These are phyloP conservation scores for Syndactyla subalaris DNA, from an alignment of 2,797 vertebrate genomes.

Conservation along the genomic window DNA sequence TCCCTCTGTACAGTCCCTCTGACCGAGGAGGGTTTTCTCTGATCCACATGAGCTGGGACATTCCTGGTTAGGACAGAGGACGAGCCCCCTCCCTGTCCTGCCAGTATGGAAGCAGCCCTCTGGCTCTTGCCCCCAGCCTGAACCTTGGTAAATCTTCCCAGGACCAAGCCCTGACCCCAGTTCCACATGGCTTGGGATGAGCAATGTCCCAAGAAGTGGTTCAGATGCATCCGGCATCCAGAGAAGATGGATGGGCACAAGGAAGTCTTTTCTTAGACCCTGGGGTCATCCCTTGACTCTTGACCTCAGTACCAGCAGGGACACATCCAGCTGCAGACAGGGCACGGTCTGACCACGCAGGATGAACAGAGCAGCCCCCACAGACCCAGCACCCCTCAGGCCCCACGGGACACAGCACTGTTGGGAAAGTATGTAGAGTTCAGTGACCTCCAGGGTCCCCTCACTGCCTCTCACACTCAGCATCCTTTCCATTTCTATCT, in stretches of 20 bases:
- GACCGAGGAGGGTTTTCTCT: neutral
- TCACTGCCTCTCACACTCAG: neutral
- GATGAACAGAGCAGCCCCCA: neutral
- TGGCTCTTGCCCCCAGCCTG: neutral
- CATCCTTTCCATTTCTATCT: neutral
- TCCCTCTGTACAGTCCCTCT: neutral
- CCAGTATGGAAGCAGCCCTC: neutral
- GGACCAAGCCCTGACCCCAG: neutral
- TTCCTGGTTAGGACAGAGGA: neutral
- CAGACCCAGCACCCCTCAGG: neutral
- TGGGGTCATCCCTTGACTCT: neutral
- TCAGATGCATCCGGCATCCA: neutral
- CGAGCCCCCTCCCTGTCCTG: neutral
- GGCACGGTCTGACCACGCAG: fast-evolving
- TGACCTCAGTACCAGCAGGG: neutral
- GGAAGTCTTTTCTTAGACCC: neutral
- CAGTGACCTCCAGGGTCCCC: neutral
- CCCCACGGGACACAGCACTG: neutral
- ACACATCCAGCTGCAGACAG: neutral
- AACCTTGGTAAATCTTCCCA: neutral
- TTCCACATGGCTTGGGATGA: fast-evolving
- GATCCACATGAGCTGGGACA: neutral
- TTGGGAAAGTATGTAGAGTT: neutral
- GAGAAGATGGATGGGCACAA: neutral
- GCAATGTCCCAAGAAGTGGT: neutral